Conservation (phyloP, 2,888 invertebrate genomes). For the Anthophora plumipes region DNA sequence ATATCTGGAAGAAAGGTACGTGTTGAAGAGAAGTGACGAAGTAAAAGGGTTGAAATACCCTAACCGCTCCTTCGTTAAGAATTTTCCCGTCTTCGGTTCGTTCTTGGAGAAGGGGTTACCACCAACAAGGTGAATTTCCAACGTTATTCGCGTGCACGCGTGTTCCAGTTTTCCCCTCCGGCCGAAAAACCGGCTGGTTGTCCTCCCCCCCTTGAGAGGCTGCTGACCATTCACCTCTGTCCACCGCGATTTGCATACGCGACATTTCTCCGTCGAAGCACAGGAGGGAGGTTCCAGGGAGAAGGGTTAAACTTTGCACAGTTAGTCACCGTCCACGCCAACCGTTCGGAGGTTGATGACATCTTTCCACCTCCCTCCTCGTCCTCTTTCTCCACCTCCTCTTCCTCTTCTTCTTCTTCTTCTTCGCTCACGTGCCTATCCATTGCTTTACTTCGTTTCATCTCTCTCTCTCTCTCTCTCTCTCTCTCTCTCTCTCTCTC, state of each 20-base stretch:
- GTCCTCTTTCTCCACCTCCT: slow-evolving; percentile 35
- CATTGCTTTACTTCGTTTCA: too few species aligned
- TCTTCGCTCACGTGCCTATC: neutral
- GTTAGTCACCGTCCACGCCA: slow-evolving; percentile 72
- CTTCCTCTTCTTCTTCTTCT: slow-evolving; percentile 12
- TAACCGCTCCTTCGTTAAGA: too few species aligned
- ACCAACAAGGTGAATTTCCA: neutral
- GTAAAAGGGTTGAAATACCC: too few species aligned
- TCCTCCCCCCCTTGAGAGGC: neutral
- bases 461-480: too few species aligned
- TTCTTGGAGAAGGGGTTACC: neutral
- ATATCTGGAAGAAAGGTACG: too few species aligned
- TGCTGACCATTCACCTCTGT: slow-evolving; percentile 61
- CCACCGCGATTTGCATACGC: slow-evolving; percentile 66
- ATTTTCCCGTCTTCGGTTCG: neutral
- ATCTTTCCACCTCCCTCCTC: slow-evolving; percentile 67
- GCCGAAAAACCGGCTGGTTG: slow-evolving; percentile 21
- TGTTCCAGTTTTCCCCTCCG: slow-evolving; percentile 39
- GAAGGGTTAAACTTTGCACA: slow-evolving; percentile 76
- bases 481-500: too few species aligned
- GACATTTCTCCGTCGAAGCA: slow-evolving; percentile 63
- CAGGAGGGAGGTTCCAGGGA: slow-evolving; percentile 60
- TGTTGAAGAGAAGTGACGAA: too few species aligned
- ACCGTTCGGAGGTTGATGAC: slow-evolving; percentile 73
- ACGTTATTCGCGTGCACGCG: slow-evolving; percentile 43